Percentiles rank a stretch among this genome's conserved stretches.
phyloP scores from a whole-genome alignment of 2,113 vertebrate genomes.

The Sorex fumeus region DNA sequence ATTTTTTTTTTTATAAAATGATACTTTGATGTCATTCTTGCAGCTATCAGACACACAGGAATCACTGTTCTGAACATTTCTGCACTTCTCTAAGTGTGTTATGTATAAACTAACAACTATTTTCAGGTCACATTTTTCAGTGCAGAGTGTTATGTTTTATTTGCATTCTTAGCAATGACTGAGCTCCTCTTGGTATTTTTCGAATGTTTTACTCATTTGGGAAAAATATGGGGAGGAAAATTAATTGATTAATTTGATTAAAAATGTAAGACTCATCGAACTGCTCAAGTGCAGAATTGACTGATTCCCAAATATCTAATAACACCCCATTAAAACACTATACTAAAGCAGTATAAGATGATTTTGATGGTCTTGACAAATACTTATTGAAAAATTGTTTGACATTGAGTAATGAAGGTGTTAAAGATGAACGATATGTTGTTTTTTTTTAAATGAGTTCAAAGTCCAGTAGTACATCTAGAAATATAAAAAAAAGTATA shows the following conservation, averaged over 20 bases:
- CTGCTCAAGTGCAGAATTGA: neutral
- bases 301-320: constrained; percentile 38
- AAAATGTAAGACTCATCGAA: constrained; percentile 19
- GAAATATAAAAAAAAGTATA: neutral
- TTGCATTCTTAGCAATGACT: constrained; percentile 58
- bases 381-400: neutral
- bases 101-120: constrained; percentile 64
- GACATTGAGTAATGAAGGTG: neutral
- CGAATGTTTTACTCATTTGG: constrained; percentile 34
- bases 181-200: neutral
- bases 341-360: neutral
- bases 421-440: neutral
- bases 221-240: constrained; percentile 36
- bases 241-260: neutral
- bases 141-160: constrained; percentile 32
- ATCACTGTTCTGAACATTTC: constrained; percentile 67
- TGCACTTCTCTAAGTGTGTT: constrained; percentile 52
- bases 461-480: neutral
- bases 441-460: neutral
- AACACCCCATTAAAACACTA: constrained; percentile 14
- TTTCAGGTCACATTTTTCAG: constrained; percentile 67
- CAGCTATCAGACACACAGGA: constrained; percentile 30
- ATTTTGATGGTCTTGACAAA: neutral
- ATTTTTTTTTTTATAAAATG: too few relatives aligned
- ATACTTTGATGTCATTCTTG: constrained; percentile 62